Percentiles rank a stretch among this genome's conserved stretches.
These are phyloP conservation scores for Enteromius treurensis DNA, from an alignment of 2,797 vertebrate genomes.

Conservation along the genomic window DNA sequence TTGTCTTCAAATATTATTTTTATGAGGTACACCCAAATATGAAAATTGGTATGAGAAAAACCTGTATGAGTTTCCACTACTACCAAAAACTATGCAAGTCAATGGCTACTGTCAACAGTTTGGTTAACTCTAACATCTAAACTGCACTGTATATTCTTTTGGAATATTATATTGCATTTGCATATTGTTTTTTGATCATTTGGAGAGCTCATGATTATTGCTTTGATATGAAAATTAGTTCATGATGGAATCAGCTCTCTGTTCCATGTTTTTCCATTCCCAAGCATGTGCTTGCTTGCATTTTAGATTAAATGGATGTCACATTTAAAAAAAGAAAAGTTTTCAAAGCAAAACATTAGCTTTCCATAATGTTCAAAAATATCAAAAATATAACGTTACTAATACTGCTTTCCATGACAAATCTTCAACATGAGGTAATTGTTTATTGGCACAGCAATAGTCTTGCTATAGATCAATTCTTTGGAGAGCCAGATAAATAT, in stretches of 20 bases:
- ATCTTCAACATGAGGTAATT: conserved; percentile 71
- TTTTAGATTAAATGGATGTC: neutral
- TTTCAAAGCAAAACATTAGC: neutral
- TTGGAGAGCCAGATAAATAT: neutral
- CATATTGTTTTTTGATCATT: neutral
- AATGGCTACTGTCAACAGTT: no score
- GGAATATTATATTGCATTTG: no score
- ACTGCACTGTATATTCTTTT: no score
- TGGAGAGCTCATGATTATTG: neutral
- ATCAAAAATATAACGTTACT: neutral
- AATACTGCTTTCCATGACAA: conserved; percentile 85
- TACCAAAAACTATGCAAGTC: neutral
- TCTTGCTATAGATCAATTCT: neutral
- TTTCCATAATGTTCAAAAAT: neutral
- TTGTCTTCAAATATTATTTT: neutral
- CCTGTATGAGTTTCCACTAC: neutral
- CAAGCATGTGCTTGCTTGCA: neutral
- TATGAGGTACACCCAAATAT: neutral
- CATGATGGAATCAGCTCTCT: neutral
- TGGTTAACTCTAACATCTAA: no score
- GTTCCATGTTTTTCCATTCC: neutral
- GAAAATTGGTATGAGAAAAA: no score
- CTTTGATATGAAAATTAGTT: neutral
- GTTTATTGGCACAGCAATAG: conserved; percentile 61
- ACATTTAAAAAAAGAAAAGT: neutral